Conservation (phyloP, 2,888 invertebrate species). For the Gastracanthus pulcherrimus region DNA sequence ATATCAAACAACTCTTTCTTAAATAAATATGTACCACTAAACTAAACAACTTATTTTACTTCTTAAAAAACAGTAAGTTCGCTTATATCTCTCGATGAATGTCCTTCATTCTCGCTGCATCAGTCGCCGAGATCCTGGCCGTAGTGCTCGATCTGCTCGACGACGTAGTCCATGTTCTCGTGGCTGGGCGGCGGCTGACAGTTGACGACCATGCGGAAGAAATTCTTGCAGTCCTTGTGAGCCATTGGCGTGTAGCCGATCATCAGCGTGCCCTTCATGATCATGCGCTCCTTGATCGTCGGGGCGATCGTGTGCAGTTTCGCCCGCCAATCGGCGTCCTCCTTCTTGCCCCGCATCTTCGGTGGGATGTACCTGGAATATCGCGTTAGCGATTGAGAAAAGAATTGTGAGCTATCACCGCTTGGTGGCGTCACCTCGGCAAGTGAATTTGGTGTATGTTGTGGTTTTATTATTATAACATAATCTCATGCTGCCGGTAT, state of each 20-base stretch:
- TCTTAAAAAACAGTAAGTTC: too few relatives aligned
- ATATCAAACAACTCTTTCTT: too few relatives aligned
- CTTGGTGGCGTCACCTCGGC: too few relatives aligned
- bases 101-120: too few relatives aligned
- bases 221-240: constrained; percentile 83
- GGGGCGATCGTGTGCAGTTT: constrained; percentile 81
- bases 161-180: constrained; percentile 81
- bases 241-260: constrained; percentile 87
- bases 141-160: constrained; percentile 82
- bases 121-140: constrained; percentile 76
- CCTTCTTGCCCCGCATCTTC: constrained; percentile 76
- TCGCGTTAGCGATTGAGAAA: neutral
- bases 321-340: constrained; percentile 79
- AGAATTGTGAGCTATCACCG: too few relatives aligned
- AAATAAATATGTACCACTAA: too few relatives aligned
- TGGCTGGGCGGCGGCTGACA: constrained; percentile 83
- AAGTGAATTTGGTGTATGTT: too few relatives aligned
- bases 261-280: constrained; percentile 84
- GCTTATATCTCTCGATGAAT: too few relatives aligned
- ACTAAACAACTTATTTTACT: too few relatives aligned
- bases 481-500: too few relatives aligned
- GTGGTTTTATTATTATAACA: too few relatives aligned
- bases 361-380: constrained; percentile 80
- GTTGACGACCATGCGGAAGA: constrained; percentile 87
- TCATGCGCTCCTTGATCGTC: constrained; percentile 85